Evolutionary conservation across 1,140 invertebrate species (phyloP).

Genomic region (Eueides isabella): DNA sequence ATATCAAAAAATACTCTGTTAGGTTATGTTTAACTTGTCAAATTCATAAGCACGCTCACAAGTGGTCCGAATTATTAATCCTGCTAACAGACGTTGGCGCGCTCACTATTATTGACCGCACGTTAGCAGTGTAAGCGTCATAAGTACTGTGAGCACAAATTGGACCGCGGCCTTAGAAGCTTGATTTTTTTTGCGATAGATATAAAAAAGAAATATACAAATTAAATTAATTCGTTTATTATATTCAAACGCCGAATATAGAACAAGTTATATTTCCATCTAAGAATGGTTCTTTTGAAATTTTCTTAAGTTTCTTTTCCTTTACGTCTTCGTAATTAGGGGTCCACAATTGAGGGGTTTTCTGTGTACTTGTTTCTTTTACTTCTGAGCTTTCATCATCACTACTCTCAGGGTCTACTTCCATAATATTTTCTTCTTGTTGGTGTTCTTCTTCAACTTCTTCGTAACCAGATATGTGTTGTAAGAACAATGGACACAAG

Average conservation of each 20-base stretch:
- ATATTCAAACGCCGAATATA: conserved; percentile 45
- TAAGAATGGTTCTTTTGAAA: conserved; percentile 59
- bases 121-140: no score
- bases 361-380: conserved; percentile 46
- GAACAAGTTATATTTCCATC: conserved; percentile 50
- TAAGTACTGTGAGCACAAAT: no score
- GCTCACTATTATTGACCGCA: no score
- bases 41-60: no score
- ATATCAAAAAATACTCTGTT: no score
- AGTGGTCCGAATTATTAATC: no score
- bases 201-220: background rate
- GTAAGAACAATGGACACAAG: conserved; percentile 70
- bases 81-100: no score
- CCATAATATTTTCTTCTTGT: conserved; percentile 48
- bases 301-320: conserved; percentile 68
- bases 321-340: conserved; percentile 66
- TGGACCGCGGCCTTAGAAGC: no score
- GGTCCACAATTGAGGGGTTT: conserved; percentile 60
- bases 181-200: no score
- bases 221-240: background rate
- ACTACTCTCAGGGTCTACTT: conserved; percentile 49
- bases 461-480: conserved; percentile 67
- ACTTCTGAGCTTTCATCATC: conserved; percentile 59
- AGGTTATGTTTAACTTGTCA: no score
- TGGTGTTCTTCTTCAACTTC: conserved; percentile 45